A percentile compares a stretch with the other conserved stretches of the same genome.
phyloP scores from a whole-genome alignment of 2,888 invertebrate genomes.

The Autographa gamma region DNA sequence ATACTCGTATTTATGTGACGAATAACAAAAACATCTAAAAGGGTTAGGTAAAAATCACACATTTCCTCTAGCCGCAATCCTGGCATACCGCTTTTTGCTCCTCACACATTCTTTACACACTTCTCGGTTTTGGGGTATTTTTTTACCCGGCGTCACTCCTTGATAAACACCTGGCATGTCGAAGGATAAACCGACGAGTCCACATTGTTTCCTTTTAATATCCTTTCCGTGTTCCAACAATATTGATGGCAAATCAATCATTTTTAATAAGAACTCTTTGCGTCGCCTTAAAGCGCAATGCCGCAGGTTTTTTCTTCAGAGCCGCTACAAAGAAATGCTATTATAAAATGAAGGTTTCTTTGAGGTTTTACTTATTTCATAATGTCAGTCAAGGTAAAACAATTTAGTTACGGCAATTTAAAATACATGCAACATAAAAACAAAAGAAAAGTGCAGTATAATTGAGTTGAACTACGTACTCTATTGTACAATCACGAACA shows the following conservation, averaged over 20 bases:
- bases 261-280: neutral
- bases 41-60: neutral
- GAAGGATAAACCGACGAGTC: neutral
- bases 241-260: slow-evolving; percentile 3
- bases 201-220: neutral
- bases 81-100: neutral
- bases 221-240: slow-evolving; percentile 3
- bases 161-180: slow-evolving; percentile 3
- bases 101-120: neutral
- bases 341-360: slow-evolving; percentile 7
- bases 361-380: neutral
- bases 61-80: neutral
- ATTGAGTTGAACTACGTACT: neutral
- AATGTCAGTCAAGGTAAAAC: neutral
- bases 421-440: slow-evolving; percentile 2
- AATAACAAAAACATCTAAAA: neutral
- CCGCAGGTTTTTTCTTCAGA: neutral
- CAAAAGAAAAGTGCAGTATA: neutral
- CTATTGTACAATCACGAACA: neutral
- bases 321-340: neutral
- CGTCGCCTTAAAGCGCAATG: neutral
- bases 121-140: neutral
- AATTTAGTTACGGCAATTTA: neutral
- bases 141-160: neutral
- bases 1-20: no score